phyloP scores from a whole-genome alignment of 2,888 invertebrate species.

The Rosalia funebris region DNA sequence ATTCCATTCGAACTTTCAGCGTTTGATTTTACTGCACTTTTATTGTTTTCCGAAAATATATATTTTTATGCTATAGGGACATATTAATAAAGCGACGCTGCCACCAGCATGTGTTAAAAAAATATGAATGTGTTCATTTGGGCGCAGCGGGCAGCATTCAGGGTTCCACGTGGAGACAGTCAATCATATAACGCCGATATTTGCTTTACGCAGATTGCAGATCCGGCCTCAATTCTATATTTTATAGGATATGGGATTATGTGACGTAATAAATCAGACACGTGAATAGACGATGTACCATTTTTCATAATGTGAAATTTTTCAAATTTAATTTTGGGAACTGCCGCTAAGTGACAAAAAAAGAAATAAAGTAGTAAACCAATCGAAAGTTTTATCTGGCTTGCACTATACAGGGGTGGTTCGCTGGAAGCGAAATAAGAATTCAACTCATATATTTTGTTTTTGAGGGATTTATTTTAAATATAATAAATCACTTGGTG shows the following conservation, averaged over 20 bases:
- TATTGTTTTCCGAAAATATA: conserved; percentile 22
- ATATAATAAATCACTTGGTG: too few relatives aligned
- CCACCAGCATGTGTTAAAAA: conserved; percentile 28
- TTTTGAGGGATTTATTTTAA: too few relatives aligned
- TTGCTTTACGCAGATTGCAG: conserved; percentile 15
- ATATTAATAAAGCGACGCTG: conserved; percentile 23
- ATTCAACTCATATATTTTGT: too few relatives aligned
- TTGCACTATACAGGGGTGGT: too few relatives aligned
- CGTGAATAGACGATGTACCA: too few relatives aligned
- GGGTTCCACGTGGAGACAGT: conserved; percentile 19
- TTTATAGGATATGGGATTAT: neutral
- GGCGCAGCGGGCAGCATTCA: conserved; percentile 24
- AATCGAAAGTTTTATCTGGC: too few relatives aligned
- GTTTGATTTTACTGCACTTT: conserved; percentile 6
- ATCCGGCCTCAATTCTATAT: conserved; percentile 1
- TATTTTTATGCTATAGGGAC: conserved; percentile 25
- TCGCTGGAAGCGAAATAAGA: too few relatives aligned
- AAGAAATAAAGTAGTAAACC: too few relatives aligned
- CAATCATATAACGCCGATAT: conserved; percentile 24
- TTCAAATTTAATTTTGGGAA: too few relatives aligned
- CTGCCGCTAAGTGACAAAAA: too few relatives aligned
- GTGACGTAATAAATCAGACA: neutral
- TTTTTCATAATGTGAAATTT: too few relatives aligned
- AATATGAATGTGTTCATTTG: conserved; percentile 30
- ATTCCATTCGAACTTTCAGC: neutral